These are phyloP conservation scores for Spizaetus ornatus DNA, from an alignment of 2,113 vertebrate species.

Conservation along the genomic window DNA sequence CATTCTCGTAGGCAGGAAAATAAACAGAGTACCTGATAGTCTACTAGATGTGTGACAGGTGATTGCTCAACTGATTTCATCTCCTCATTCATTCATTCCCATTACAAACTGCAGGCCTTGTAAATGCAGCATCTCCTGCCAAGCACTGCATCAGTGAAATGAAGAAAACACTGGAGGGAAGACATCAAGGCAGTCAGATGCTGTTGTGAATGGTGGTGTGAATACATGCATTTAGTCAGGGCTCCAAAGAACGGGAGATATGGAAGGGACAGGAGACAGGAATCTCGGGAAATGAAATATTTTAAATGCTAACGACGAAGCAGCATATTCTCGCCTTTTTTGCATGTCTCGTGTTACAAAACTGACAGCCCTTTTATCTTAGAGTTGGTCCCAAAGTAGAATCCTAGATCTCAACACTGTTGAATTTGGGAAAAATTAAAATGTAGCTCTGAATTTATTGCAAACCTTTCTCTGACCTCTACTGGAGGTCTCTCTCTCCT, in stretches of 20 bases:
- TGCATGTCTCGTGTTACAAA: neutral
- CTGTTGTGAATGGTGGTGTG: neutral
- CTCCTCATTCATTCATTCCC: neutral
- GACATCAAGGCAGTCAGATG: neutral
- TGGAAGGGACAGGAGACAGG: neutral
- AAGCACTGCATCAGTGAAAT: neutral
- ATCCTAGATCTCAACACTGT: neutral
- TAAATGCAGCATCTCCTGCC: neutral
- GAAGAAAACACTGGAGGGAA: neutral
- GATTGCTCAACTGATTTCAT: neutral
- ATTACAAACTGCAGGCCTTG: neutral
- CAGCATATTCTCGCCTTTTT: neutral
- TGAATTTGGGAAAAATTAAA: neutral
- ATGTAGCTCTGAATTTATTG: neutral
- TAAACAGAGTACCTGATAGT: neutral
- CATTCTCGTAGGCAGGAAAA: neutral
- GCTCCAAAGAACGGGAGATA: neutral
- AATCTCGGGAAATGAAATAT: neutral
- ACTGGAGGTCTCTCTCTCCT: neutral
- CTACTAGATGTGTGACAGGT: neutral
- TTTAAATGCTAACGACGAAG: neutral
- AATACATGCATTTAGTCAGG: neutral
- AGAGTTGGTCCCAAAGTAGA: neutral
- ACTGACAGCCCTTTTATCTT: neutral
- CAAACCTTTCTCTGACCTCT: neutral